phyloP scores from a whole-genome alignment of 35 echinoderm and acorn worm species.

The Amphiura filiformis region DNA sequence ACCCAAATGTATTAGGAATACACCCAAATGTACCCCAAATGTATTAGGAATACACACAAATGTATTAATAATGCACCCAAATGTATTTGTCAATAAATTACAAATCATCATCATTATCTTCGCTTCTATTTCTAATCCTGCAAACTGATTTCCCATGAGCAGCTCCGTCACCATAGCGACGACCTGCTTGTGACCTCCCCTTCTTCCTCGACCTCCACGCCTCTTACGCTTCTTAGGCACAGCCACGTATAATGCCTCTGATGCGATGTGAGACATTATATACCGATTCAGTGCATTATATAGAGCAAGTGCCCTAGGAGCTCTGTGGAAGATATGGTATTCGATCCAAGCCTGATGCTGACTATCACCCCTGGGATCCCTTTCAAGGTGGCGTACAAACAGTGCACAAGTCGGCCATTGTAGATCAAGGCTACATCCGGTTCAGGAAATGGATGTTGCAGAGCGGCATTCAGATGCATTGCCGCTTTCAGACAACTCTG shows the following conservation, averaged over 20 bases:
- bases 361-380: neutral
- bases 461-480: constrained; percentile 43
- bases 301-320: neutral
- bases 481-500: constrained; percentile 30
- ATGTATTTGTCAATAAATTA: too few species aligned
- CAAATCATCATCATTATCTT: too few species aligned
- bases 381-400: constrained; percentile 27
- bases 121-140: too few species aligned
- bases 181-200: neutral
- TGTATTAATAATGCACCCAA: too few species aligned
- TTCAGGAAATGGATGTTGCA: constrained; percentile 21
- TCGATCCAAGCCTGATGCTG: neutral
- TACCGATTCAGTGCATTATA: neutral
- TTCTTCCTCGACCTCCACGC: neutral
- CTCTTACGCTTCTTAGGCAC: neutral
- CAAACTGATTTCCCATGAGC: too few species aligned
- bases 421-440: constrained; percentile 62
- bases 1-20: too few species aligned
- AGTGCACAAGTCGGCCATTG: constrained; percentile 60
- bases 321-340: neutral
- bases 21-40: too few species aligned
- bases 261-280: neutral
- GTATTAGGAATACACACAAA: too few species aligned
- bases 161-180: too few species aligned
- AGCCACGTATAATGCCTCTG: neutral